phyloP scores from a whole-genome alignment of 1,140 invertebrate species.

The Prorops nasuta region DNA sequence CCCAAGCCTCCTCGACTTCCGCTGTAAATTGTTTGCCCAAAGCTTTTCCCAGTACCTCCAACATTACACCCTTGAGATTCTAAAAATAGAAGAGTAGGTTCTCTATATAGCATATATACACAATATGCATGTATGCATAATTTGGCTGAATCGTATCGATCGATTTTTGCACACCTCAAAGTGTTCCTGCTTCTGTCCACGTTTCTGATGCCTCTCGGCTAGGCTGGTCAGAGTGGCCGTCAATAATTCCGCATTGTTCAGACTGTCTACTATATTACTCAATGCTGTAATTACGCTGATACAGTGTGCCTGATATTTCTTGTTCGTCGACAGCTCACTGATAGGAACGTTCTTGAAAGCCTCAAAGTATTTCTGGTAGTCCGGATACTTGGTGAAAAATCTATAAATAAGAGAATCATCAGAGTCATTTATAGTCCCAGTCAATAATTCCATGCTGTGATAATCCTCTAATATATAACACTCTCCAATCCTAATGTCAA shows the following conservation, averaged over 20 bases:
- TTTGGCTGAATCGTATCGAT: no score
- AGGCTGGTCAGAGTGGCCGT: conserved; percentile 63
- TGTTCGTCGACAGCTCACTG: conserved; percentile 59
- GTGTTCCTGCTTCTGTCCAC: conserved; percentile 47
- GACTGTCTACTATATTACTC: conserved; percentile 62
- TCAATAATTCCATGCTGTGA: no score
- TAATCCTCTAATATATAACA: no score
- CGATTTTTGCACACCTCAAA: conserved; percentile 26
- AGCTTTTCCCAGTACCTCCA: conserved; percentile 44
- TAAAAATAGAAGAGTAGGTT: conserved; percentile 25
- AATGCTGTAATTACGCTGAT: conserved; percentile 66
- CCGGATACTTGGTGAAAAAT: conserved; percentile 64
- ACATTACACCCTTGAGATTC: conserved; percentile 53
- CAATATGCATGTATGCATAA: neutral
- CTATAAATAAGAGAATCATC: conserved; percentile 46
- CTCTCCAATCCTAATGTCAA: no score
- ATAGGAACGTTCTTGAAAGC: conserved; percentile 60
- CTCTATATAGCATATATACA: neutral
- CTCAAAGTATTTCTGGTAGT: conserved; percentile 62
- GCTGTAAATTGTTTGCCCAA: conserved; percentile 49
- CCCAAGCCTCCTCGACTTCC: conserved; percentile 55
- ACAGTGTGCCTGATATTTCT: conserved; percentile 68
- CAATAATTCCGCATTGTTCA: conserved; percentile 65
- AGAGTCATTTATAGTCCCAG: no score
- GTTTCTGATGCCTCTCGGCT: conserved; percentile 61